phyloP scores from a whole-genome alignment of 2,888 invertebrate genomes.

The Ochropacha duplaris region DNA sequence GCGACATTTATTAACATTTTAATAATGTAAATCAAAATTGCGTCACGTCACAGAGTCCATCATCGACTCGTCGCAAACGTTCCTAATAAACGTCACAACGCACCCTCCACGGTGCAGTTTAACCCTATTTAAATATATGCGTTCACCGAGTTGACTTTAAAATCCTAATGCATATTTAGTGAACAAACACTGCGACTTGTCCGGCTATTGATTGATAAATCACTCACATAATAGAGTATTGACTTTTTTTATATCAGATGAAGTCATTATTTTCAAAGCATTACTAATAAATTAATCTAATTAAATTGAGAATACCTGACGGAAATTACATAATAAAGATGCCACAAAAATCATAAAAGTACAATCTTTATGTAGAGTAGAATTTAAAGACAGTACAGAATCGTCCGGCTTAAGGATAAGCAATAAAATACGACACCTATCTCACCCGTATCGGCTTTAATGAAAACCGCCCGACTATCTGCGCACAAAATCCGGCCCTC shows the following conservation, averaged over 20 bases:
- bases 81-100: slow-evolving; percentile 5
- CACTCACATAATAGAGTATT: slow-evolving; percentile 33
- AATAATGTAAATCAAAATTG: slow-evolving; percentile 41
- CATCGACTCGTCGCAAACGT: slow-evolving; percentile 9
- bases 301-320: slow-evolving; percentile 31
- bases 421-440: slow-evolving; percentile 69
- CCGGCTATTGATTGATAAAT: slow-evolving; percentile 34
- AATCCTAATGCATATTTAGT: slow-evolving; percentile 49
- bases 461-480: slow-evolving; percentile 67
- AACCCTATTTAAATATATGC: slow-evolving; percentile 38
- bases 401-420: slow-evolving; percentile 44
- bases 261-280: background rate
- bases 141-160: slow-evolving; percentile 30
- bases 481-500: slow-evolving; percentile 49
- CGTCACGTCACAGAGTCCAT: slow-evolving; percentile 22
- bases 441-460: slow-evolving; percentile 66
- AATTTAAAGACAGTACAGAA: slow-evolving; percentile 44
- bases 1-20: slow-evolving; percentile 36
- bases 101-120: slow-evolving; percentile 31
- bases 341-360: slow-evolving; percentile 38
- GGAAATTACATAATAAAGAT: slow-evolving; percentile 43
- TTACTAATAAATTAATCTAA: slow-evolving; percentile 19
- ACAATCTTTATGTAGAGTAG: slow-evolving; percentile 39
- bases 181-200: slow-evolving; percentile 32
- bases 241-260: slow-evolving; percentile 3